Percentiles rank a stretch among this genome's conserved stretches.
Evolutionary conservation across 2,888 invertebrate species (phyloP).

Genomic region (Artemia sinica): DNA sequence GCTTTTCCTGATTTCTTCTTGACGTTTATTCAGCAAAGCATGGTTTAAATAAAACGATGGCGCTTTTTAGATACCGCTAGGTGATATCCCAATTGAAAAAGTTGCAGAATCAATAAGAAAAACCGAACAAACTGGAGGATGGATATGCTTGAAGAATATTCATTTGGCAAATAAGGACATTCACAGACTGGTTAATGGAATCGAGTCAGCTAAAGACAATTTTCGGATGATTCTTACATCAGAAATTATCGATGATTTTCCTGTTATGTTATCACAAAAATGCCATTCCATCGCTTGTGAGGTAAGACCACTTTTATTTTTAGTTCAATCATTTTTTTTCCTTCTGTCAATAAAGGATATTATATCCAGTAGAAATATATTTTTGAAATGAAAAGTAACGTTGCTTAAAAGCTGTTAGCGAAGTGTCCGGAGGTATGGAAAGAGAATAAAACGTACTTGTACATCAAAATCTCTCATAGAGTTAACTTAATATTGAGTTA

Average conservation of each 20-base stretch:
- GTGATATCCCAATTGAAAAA: constrained; percentile 53
- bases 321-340: neutral
- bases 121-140: constrained; percentile 45
- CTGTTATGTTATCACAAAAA: neutral
- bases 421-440: too few species aligned
- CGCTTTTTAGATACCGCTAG: constrained; percentile 47
- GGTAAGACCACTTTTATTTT: neutral
- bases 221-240: neutral
- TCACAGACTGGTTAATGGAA: neutral
- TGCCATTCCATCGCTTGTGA: constrained; percentile 11
- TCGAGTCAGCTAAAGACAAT: neutral
- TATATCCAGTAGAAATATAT: too few species aligned
- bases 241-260: neutral
- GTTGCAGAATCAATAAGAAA: constrained; percentile 42
- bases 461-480: too few species aligned
- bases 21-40: too few species aligned
- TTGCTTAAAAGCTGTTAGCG: too few species aligned
- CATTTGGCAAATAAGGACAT: constrained; percentile 40
- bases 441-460: too few species aligned
- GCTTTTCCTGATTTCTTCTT: too few species aligned
- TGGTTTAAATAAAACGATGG: too few species aligned
- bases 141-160: constrained; percentile 63
- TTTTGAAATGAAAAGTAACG: too few species aligned
- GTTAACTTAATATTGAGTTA: too few species aligned
- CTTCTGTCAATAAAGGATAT: neutral